These are phyloP conservation scores for Euwallacea similis DNA, from an alignment of 1,140 invertebrate species.

Conservation along the genomic window DNA sequence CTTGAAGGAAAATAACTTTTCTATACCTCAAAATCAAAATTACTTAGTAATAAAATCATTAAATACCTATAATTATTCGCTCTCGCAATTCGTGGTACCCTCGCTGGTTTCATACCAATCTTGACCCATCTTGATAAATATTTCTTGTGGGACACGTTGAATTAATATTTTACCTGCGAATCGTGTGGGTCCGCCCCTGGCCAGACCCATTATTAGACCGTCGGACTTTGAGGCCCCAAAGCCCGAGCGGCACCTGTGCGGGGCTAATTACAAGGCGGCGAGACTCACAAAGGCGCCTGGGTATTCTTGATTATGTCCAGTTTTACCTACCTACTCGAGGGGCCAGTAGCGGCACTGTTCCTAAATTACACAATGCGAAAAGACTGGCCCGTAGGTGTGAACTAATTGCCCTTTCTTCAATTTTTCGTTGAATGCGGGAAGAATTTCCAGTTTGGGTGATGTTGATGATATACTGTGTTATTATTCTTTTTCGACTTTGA, in stretches of 20 bases:
- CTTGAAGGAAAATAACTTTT: too few relatives aligned
- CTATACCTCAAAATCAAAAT: too few relatives aligned
- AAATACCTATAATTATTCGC: too few relatives aligned
- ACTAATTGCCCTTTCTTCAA: slow-evolving; percentile 3
- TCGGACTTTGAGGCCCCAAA: slow-evolving; percentile 31
- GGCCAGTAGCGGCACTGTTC: slow-evolving; percentile 25
- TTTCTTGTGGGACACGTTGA: neutral
- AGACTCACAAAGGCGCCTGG: slow-evolving; percentile 37
- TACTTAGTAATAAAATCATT: too few relatives aligned
- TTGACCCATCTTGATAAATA: too few relatives aligned
- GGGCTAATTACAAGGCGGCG: slow-evolving; percentile 42
- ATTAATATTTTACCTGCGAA: slow-evolving; percentile 5
- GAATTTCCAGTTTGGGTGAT: too few relatives aligned
- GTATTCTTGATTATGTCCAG: slow-evolving; percentile 41
- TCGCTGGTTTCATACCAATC: too few relatives aligned
- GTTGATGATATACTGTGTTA: too few relatives aligned
- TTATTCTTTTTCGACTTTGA: too few relatives aligned
- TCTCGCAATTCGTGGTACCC: too few relatives aligned
- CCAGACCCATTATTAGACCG: slow-evolving; percentile 27
- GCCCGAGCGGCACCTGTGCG: slow-evolving; percentile 38
- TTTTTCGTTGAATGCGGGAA: neutral
- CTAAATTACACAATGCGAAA: slow-evolving; percentile 17
- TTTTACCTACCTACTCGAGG: slow-evolving; percentile 39
- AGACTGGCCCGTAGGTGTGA: slow-evolving; percentile 2
- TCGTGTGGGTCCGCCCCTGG: slow-evolving; percentile 6